phyloP scores from a whole-genome alignment of 2,113 vertebrate species.

The Lophura nycthemera region DNA sequence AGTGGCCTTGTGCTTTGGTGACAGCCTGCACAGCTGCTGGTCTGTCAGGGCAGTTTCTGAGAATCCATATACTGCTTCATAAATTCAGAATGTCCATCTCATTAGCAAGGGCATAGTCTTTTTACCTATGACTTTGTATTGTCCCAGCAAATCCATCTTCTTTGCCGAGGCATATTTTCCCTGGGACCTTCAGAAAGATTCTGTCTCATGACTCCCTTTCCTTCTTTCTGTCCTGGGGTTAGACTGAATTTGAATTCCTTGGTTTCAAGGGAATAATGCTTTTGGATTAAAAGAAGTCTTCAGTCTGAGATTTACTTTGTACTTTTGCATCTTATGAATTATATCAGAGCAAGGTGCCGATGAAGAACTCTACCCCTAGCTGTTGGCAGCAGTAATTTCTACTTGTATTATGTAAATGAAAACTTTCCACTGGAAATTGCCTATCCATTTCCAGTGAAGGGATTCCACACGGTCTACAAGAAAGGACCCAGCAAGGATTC shows the following conservation, averaged over 20 bases:
- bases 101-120: not conserved
- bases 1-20: not conserved
- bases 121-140: constrained; percentile 5
- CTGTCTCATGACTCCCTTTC: not conserved
- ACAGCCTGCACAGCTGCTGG: not conserved
- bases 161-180: not conserved
- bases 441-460: not conserved
- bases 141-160: not conserved
- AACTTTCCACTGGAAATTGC: not conserved
- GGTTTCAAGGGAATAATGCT: not conserved
- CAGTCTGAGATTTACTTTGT: not conserved
- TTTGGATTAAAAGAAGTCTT: not conserved
- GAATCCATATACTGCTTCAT: not conserved
- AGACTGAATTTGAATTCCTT: constrained; percentile 31
- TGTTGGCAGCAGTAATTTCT: not conserved
- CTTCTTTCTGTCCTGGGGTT: not conserved
- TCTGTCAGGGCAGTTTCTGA: not conserved
- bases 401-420: not conserved
- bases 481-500: not conserved
- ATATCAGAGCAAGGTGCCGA: not conserved
- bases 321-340: constrained; percentile 19
- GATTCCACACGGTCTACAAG: not conserved
- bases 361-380: not conserved
- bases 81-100: not conserved
- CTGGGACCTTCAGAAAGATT: not conserved